A percentile compares a stretch with the other conserved stretches of the same genome.
phyloP scores from a whole-genome alignment of 2,888 invertebrate species.

The Mythimna loreyi region DNA sequence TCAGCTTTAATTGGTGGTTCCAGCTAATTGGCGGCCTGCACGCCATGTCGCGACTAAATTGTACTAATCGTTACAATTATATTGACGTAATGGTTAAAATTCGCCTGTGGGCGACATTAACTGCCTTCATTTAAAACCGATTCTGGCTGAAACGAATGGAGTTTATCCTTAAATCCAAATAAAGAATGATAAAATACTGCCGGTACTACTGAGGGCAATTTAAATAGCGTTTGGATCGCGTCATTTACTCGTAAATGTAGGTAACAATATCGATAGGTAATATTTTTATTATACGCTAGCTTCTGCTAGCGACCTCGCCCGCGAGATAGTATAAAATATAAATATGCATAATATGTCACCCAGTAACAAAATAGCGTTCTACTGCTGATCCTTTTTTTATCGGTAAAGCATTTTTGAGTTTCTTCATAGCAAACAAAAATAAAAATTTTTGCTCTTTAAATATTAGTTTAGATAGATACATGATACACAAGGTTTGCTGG shows the following conservation, averaged over 20 bases:
- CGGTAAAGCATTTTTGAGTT: too few species aligned
- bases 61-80: conserved; percentile 80
- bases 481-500: too few species aligned
- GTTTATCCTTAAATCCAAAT: conserved; percentile 66
- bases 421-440: too few species aligned
- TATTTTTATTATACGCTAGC: too few species aligned
- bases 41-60: conserved; percentile 83
- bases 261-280: background rate
- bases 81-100: conserved; percentile 78
- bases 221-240: conserved; percentile 14
- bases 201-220: conserved; percentile 33
- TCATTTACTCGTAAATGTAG: conserved; percentile 10
- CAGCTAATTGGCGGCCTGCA: conserved; percentile 78
- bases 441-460: background rate
- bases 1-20: conserved; percentile 77
- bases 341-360: too few species aligned
- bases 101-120: conserved; percentile 82
- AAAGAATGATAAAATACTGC: conserved; percentile 49
- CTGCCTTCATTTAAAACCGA: conserved; percentile 80
- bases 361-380: too few species aligned
- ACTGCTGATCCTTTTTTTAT: too few species aligned
- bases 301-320: too few species aligned
- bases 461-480: too few species aligned
- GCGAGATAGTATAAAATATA: too few species aligned
- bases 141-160: conserved; percentile 70